A percentile compares a stretch with the other conserved stretches of the same genome.
These are phyloP conservation scores for Bovichtus diacanthus DNA, from an alignment of 2,797 vertebrate genomes.

Conservation along the genomic window DNA sequence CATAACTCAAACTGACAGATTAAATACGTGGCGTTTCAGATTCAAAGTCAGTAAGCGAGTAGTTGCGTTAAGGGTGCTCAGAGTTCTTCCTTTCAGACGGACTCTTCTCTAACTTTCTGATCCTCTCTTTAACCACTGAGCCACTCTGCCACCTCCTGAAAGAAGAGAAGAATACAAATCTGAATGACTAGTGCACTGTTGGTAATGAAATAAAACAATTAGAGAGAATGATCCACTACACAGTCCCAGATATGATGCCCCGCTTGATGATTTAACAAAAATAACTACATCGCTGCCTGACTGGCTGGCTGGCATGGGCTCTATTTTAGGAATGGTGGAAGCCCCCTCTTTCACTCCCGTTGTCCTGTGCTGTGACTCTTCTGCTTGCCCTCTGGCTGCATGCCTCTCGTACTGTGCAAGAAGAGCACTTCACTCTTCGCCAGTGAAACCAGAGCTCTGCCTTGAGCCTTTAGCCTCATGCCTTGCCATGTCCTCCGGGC, in stretches of 20 bases:
- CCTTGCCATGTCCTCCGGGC: slow-evolving; percentile 75
- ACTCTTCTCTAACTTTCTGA: not conserved
- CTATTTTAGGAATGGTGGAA: slow-evolving; percentile 68
- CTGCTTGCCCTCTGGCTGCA: slow-evolving; percentile 55
- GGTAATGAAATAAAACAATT: slow-evolving; percentile 1
- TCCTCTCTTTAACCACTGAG: slow-evolving; percentile 4
- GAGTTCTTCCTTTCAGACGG: not conserved
- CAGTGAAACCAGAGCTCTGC: slow-evolving; percentile 81
- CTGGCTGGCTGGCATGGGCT: slow-evolving; percentile 12
- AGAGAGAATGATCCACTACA: not conserved
- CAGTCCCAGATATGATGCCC: not conserved
- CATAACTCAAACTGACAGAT: not conserved
- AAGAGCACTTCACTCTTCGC: slow-evolving; percentile 72
- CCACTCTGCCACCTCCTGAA: slow-evolving; percentile 14
- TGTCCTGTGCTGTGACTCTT: slow-evolving; percentile 56
- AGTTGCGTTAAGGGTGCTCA: not conserved
- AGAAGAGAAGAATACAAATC: not conserved
- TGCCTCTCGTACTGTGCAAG: slow-evolving; percentile 62
- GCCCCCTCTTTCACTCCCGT: slow-evolving; percentile 40
- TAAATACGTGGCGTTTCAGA: not conserved
- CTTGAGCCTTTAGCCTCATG: slow-evolving; percentile 65
- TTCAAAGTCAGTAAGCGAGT: slow-evolving; percentile 1
- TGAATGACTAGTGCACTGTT: not conserved
- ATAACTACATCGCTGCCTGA: slow-evolving; percentile 19
- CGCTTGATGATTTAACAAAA: slow-evolving; percentile 22